Conservation (phyloP, 2,113 vertebrate genomes). For the Saccopteryx bilineata region DNA sequence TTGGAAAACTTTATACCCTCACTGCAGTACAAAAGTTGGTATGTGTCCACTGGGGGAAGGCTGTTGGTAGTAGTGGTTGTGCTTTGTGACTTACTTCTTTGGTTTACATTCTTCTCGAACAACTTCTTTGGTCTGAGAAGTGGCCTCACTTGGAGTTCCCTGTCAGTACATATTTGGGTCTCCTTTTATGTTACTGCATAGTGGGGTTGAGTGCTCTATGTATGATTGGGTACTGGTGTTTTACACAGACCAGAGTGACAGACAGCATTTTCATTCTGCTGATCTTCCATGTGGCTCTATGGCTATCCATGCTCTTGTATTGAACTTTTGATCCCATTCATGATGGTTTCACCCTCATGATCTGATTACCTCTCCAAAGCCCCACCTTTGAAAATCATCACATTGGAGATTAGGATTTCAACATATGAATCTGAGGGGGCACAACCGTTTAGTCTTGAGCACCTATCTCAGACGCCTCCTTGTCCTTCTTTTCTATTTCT, state of each 20-base stretch:
- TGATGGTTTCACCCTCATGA: not conserved
- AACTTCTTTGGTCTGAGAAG: not conserved
- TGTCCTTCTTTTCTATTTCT: not conserved
- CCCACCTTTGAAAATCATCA: not conserved
- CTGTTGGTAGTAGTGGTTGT: not conserved
- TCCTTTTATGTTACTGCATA: not conserved
- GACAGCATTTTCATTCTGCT: not conserved
- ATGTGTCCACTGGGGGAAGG: not conserved
- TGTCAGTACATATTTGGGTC: not conserved
- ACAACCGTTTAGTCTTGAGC: not conserved
- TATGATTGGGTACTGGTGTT: not conserved
- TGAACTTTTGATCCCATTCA: not conserved
- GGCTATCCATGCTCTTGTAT: not conserved
- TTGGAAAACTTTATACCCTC: not conserved
- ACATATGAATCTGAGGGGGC: not conserved
- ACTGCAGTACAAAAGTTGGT: not conserved
- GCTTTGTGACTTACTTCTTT: not conserved
- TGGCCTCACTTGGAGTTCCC: not conserved
- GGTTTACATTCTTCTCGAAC: not conserved
- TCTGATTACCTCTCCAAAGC: not conserved
- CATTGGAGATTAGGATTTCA: not conserved
- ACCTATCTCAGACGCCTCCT: not conserved
- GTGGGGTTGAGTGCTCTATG: not conserved
- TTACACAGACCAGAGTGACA: not conserved
- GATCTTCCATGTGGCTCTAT: rapidly evolving